Evolutionary conservation across 1,140 invertebrate genomes (phyloP).

Genomic region (Lordiphosa mommai): DNA sequence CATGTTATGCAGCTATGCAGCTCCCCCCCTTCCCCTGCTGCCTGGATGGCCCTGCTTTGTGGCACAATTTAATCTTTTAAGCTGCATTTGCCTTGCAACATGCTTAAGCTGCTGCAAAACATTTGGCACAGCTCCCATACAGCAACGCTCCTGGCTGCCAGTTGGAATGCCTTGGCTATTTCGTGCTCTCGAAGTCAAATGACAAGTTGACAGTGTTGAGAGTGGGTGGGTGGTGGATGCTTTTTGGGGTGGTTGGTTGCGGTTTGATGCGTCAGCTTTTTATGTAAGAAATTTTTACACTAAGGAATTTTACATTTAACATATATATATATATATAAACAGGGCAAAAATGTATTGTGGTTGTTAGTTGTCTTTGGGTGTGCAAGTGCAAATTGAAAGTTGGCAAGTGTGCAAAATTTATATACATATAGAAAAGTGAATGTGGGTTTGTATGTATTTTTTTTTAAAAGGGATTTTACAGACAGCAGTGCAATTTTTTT

Average conservation of each 20-base stretch:
- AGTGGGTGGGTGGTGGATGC: slow-evolving; percentile 5
- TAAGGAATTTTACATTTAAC: slow-evolving; percentile 55
- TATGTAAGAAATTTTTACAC: slow-evolving; percentile 68
- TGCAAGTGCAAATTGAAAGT: slow-evolving; percentile 71
- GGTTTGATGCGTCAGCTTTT: slow-evolving; percentile 72
- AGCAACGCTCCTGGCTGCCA: neutral
- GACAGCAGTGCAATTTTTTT: no score
- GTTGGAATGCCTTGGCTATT: slow-evolving; percentile 29
- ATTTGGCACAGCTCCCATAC: slow-evolving; percentile 34
- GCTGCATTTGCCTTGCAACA: slow-evolving; percentile 73
- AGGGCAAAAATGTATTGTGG: slow-evolving; percentile 7
- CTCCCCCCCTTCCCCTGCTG: neutral
- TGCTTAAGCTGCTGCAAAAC: slow-evolving; percentile 69
- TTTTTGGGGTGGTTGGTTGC: slow-evolving; percentile 19
- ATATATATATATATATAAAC: slow-evolving; percentile 11
- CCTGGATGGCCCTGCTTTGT: slow-evolving; percentile 1
- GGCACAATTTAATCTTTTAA: slow-evolving; percentile 68
- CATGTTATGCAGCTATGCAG: slow-evolving; percentile 13
- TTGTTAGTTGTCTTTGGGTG: slow-evolving; percentile 28
- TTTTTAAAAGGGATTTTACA: no score
- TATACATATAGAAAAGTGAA: no score
- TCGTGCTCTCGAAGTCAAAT: slow-evolving; percentile 57
- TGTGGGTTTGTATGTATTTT: no score
- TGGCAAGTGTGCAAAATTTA: slow-evolving; percentile 66
- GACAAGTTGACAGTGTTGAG: slow-evolving; percentile 50